These are phyloP conservation scores for Rhincodon typus DNA, from an alignment of 2,797 vertebrate species.

Conservation along the genomic window DNA sequence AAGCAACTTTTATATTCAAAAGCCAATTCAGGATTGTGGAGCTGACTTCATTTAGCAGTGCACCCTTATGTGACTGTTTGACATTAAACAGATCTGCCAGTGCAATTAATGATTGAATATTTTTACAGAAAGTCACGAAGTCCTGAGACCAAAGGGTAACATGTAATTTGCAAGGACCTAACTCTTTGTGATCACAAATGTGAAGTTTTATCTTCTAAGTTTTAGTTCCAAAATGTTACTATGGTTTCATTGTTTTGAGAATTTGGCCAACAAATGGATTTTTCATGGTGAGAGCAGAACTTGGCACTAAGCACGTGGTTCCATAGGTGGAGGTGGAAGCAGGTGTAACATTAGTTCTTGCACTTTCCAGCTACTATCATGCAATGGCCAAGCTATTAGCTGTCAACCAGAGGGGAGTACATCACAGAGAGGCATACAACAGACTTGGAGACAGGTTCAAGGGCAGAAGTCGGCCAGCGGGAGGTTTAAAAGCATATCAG, in stretches of 20 bases:
- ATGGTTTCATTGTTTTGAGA: neutral
- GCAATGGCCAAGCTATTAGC: neutral
- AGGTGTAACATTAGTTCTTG: neutral
- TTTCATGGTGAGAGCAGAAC: neutral
- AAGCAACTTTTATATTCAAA: constrained; percentile 8
- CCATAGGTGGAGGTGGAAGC: too few species aligned
- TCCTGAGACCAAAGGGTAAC: neutral
- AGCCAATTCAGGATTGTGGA: neutral
- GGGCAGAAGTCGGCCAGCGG: too few species aligned
- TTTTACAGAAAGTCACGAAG: constrained; percentile 9
- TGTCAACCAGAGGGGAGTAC: neutral
- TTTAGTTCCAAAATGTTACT: neutral
- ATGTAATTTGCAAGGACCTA: neutral
- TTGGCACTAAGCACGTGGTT: neutral
- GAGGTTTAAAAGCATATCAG: neutral
- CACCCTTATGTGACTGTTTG: neutral
- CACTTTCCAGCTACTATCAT: neutral
- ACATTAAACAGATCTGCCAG: constrained; percentile 11
- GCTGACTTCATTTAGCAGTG: neutral
- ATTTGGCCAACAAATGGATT: neutral
- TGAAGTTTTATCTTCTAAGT: neutral
- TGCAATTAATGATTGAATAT: constrained; percentile 1
- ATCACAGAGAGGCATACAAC: neutral
- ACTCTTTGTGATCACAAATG: neutral
- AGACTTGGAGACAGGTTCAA: neutral